Evolutionary conservation across 2,888 invertebrate genomes (phyloP).

Genomic region (Eutolmus rufibarbis): DNA sequence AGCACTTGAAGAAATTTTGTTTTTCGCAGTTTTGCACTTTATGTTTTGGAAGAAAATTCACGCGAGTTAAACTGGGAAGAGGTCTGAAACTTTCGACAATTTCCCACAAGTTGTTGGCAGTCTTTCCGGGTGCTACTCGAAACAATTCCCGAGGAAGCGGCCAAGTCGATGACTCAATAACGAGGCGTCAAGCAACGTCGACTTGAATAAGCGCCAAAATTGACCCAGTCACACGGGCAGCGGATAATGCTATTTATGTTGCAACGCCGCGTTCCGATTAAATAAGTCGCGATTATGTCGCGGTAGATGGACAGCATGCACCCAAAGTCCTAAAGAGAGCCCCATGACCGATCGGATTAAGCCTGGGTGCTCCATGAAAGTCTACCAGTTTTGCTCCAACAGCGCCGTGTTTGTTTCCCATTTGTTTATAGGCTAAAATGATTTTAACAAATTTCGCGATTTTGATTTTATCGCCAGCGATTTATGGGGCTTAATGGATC

Average conservation of each 20-base stretch:
- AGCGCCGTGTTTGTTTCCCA: not conserved
- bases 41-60: not conserved
- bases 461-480: not conserved
- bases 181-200: not conserved
- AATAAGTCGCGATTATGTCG: slow-evolving; percentile 17
- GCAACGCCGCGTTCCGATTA: slow-evolving; percentile 18
- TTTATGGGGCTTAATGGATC: not conserved
- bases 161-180: not conserved
- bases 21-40: not conserved
- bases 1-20: not conserved
- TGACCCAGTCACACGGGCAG: not conserved
- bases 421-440: not conserved
- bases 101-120: not conserved
- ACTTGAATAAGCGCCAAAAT: slow-evolving; percentile 1
- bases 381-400: not conserved
- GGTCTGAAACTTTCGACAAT: not conserved
- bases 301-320: not conserved
- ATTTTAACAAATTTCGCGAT: not conserved
- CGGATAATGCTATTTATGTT: not conserved
- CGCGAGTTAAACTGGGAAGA: not conserved
- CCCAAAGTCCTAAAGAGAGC: not conserved
- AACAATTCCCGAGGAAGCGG: not conserved
- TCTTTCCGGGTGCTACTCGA: not conserved
- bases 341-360: not conserved
- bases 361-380: not conserved